These are phyloP conservation scores for Pteronura brasiliensis DNA, from an alignment of 2,113 vertebrate species.

Conservation along the genomic window DNA sequence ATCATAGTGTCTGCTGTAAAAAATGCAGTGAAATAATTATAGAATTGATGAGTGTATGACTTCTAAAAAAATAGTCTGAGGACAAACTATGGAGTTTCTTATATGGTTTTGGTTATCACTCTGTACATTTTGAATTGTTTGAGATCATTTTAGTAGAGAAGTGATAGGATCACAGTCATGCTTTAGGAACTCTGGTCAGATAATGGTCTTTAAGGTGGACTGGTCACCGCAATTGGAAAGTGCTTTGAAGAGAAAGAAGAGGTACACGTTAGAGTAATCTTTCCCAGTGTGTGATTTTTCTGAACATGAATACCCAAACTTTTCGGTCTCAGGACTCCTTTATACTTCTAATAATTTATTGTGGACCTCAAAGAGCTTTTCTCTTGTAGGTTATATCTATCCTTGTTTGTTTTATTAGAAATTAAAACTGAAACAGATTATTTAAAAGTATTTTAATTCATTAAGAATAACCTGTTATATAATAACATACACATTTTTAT, in stretches of 20 bases:
- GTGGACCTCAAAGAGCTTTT: background rate
- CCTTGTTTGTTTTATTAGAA: background rate
- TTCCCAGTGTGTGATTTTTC: background rate
- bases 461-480: background rate
- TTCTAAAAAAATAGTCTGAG: background rate
- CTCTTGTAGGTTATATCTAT: background rate
- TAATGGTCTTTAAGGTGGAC: background rate
- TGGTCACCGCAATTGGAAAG: background rate
- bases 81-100: background rate
- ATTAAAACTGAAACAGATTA: background rate
- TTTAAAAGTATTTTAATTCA: conserved; percentile 9
- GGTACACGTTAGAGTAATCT: background rate
- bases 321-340: background rate
- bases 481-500: background rate
- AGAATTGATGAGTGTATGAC: background rate
- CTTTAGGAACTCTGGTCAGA: background rate
- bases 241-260: background rate
- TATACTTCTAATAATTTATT: background rate
- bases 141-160: background rate
- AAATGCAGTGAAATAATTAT: background rate
- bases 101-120: background rate
- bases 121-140: background rate
- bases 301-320: background rate
- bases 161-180: background rate
- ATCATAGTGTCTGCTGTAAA: background rate